Evolutionary conservation across 2,888 invertebrate genomes (phyloP).

Genomic region (Sturmia bella): DNA sequence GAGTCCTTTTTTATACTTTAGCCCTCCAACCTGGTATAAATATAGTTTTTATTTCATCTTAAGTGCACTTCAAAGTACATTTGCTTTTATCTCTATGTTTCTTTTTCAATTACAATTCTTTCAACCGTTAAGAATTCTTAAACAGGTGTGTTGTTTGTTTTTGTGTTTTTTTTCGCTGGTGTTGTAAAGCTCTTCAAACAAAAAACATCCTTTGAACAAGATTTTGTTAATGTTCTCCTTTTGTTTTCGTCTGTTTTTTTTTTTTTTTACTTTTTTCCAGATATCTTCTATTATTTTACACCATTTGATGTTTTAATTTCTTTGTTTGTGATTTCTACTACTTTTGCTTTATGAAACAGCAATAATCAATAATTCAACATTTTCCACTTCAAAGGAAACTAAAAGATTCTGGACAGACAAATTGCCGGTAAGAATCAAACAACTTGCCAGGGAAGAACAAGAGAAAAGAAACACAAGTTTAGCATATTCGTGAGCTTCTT

Average conservation of each 20-base stretch:
- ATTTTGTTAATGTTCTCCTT: slow-evolving; percentile 1
- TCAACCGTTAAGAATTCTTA: slow-evolving; percentile 22
- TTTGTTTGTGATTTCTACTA: slow-evolving; percentile 6
- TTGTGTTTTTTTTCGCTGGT: slow-evolving; percentile 3
- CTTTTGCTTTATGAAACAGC: slow-evolving; percentile 12
- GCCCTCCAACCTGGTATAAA: slow-evolving; percentile 6
- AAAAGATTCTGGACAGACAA: slow-evolving; percentile 13
- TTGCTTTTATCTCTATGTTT: slow-evolving; percentile 48
- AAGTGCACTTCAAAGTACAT: slow-evolving; percentile 44
- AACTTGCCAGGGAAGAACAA: neutral
- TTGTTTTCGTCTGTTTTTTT: neutral
- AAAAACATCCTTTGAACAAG: slow-evolving; percentile 20
- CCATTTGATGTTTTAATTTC: slow-evolving; percentile 19
- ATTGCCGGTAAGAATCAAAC: slow-evolving; percentile 17
- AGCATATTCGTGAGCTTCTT: slow-evolving; percentile 35
- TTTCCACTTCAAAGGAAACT: slow-evolving; percentile 28
- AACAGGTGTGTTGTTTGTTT: slow-evolving; percentile 19
- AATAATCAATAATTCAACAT: slow-evolving; percentile 55
- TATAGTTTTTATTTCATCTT: slow-evolving; percentile 17
- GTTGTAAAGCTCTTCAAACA: slow-evolving; percentile 6
- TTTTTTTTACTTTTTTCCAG: neutral
- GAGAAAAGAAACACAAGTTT: neutral
- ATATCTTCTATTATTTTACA: neutral
- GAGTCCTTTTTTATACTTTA: neutral
- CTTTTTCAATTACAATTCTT: slow-evolving; percentile 44